Evolutionary conservation across 2,797 vertebrate species (phyloP), one percentile per base, ranked within the genome.

Genomic region (Hypotaenidia philippensis): DNA sequence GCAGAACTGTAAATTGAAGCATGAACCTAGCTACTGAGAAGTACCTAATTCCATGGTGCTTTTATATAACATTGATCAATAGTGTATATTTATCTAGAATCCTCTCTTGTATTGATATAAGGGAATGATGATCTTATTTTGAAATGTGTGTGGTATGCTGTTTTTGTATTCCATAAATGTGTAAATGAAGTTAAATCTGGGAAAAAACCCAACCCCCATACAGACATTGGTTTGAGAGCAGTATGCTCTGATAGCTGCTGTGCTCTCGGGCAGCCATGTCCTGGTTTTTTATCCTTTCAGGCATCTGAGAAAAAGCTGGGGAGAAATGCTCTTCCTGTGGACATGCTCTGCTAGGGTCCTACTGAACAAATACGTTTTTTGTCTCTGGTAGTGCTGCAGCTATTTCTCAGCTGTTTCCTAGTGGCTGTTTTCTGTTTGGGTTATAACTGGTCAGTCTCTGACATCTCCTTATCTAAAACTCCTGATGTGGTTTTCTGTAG

Each of bases 301-400:
- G 23, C 4, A 7, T 25, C 32, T n/a, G 69, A 53, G 44, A 55
- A 44, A 47, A 8, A 79, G 31, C 26, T 57, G 36, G 47, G n/a
- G 52, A 31, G 32, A 64, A 15, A 8, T 13, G 9, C 27, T 20
- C 11, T 22, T 41, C 0, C 0, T 4, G 5, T n/a, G 32, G 26
- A 13, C 32, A 47, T 60, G 4, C 1, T 77, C 13, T 90, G 52
- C 19, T 50, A 6, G 36, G 21, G 10, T n/a, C 27, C 57, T 61
- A 10, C 41, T 57, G 53, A 75, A 34, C 26, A 27, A 34, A 25
- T 23, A 41, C 0, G 2, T 11, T 38, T 72, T 89, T 50, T 5
- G 1, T 78, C 5, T 66, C 40, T 38, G 27, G n/a, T 2, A 34
- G 41, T 26, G 52, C 31, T 78, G 72, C 65, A 79, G 66, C 5